Base-by-base conservation (phyloP, 2,113 vertebrate species). In the Rattus rattus region DNA sequence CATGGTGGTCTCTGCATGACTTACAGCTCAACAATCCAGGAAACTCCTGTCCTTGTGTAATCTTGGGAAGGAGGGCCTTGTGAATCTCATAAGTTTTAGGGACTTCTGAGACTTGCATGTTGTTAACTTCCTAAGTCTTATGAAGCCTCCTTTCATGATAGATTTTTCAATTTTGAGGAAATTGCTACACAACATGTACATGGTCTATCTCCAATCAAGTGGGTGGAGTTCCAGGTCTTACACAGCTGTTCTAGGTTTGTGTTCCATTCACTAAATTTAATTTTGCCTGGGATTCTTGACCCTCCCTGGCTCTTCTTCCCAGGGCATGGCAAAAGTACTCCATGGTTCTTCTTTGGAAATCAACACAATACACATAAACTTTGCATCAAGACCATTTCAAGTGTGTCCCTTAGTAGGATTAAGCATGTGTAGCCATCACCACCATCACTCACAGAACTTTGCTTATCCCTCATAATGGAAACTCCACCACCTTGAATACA, bases 401-500 rank as follows among this genome's bases (percentile, higher is more conserved):
- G 2, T 5, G 3, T n/a, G 4, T 22, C 2, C 24, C 47, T 49
- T 47, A 30, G 76, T 3, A 5, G 59, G 28, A 67, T 8, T 2
- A 20, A 49, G 43, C 2, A 6, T 3, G 1, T 5, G 39, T n/a
- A 49, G 56, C 8, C 36, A 0, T 73, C 69, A 47, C 67, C 12
- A 1, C 4, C 5, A 0, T 39, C 8, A 1, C 17, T 85, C 85
- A 5, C 39, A 6, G 77, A 76, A 22, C 10, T 43, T 22, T 2
- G 10, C 2, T 2, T 7, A 2, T n/a, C 26, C 0, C 28, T 20
- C 67, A 4, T 5, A 36, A n/a, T 5, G 4, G 33, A 72, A 79
- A 19, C 12, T 5, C 43, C 10, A 70, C 11, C 56, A 43, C n/a
- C 30, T 3, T 10, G 3, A 39, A 22, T 47, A 8, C 75, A 14